These are phyloP conservation scores for Spongilla lacustris DNA, from an alignment of 37 sponge, comb jelly and placozoan genomes.

Conservation along the genomic window DNA sequence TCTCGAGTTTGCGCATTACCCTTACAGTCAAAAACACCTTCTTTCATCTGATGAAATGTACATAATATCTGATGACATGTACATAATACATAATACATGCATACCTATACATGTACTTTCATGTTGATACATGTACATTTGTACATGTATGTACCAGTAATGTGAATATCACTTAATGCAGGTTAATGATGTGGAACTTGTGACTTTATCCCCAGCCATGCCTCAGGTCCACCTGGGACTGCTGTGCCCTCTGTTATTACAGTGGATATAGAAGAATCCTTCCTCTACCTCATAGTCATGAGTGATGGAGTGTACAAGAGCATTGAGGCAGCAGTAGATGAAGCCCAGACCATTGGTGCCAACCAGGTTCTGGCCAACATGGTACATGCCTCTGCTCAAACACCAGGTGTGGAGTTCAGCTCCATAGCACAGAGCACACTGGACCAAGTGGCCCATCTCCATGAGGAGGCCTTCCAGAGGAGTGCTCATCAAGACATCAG, in stretches of 20 bases:
- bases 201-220: constrained; percentile 19
- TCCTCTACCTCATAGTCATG: constrained; percentile 79
- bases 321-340: constrained; percentile 48
- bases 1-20: too few species aligned
- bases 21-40: too few species aligned
- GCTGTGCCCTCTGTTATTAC: constrained; percentile 48
- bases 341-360: constrained; percentile 16
- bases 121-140: too few species aligned
- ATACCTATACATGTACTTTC: too few species aligned
- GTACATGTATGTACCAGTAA: too few species aligned
- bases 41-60: too few species aligned
- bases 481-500: constrained; percentile 20
- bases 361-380: constrained; percentile 28
- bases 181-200: too few species aligned
- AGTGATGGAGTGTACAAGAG: constrained; percentile 87
- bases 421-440: constrained; percentile 48
- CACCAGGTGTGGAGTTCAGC: neutral
- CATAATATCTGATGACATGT: too few species aligned
- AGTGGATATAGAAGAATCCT: constrained; percentile 6
- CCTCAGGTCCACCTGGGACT: constrained; percentile 57
- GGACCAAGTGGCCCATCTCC: constrained; percentile 34
- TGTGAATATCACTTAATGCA: too few species aligned
- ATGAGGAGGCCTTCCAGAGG: constrained; percentile 29
- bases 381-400: constrained; percentile 4
- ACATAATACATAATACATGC: too few species aligned